Evolutionary conservation across 2,797 vertebrate species (phyloP).

Genomic region (Smutsia temminckii): DNA sequence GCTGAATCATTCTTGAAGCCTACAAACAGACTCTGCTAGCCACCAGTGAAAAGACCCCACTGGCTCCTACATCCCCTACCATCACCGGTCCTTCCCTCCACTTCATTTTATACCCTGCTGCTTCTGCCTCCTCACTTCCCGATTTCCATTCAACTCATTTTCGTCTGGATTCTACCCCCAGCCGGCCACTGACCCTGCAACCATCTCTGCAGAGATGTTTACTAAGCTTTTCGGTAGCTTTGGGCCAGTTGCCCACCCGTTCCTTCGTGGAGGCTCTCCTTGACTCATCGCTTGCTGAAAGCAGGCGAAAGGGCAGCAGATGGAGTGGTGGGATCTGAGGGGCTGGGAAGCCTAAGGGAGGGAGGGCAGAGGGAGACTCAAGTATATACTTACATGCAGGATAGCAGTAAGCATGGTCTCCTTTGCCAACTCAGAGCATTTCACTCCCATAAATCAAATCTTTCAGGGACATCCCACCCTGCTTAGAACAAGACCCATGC

Average conservation of each 20-base stretch:
- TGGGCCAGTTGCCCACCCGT: neutral
- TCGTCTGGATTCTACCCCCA: neutral
- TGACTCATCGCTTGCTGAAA: neutral
- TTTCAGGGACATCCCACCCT: neutral
- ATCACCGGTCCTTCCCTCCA: neutral
- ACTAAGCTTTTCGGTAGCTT: neutral
- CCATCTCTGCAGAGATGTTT: neutral
- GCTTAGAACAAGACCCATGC: neutral
- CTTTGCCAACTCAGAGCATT: conserved; percentile 7
- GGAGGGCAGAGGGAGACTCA: neutral
- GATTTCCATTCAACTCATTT: neutral
- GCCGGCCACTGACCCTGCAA: neutral
- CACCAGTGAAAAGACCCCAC: neutral
- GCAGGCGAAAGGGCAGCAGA: neutral
- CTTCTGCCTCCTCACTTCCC: neutral
- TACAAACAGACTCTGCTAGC: neutral
- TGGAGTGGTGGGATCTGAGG: neutral
- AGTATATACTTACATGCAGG: too few species aligned
- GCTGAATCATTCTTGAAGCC: neutral
- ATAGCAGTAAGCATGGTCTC: neutral
- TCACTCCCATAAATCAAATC: neutral
- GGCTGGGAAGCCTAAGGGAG: neutral
- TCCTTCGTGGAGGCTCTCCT: neutral
- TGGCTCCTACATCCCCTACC: neutral
- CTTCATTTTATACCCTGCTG: neutral